Conservation (phyloP, 1,140 invertebrate genomes). For the Drosophila mauritiana region DNA sequence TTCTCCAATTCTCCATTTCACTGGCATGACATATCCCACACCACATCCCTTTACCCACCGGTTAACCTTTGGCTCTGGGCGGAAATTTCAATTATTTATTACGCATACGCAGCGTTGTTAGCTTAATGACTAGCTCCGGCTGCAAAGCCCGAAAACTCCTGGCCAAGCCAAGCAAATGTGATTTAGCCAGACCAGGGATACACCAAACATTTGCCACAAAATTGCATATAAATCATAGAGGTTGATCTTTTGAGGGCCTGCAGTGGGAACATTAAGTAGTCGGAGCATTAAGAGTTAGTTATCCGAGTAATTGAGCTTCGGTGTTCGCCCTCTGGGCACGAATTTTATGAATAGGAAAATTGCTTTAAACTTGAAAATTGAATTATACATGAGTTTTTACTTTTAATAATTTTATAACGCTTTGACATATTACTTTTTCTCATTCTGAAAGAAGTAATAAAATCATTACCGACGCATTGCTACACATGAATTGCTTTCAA, state of each 20-base stretch:
- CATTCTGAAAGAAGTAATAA: too few relatives aligned
- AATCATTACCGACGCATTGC: too few relatives aligned
- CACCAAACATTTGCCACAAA: constrained; percentile 39
- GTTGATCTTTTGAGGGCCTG: constrained; percentile 24
- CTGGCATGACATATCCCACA: neutral
- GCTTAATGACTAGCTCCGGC: constrained; percentile 67
- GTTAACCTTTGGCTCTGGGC: constrained; percentile 59
- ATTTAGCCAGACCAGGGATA: constrained; percentile 28
- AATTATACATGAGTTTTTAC: neutral
- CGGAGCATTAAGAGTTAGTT: constrained; percentile 2
- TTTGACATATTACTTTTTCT: too few relatives aligned
- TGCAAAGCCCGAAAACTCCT: constrained; percentile 17
- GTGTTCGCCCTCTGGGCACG: neutral
- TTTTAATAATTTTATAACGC: neutral
- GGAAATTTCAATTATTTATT: constrained; percentile 81
- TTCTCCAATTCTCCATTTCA: constrained; percentile 24
- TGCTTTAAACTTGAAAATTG: neutral
- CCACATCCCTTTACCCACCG: constrained; percentile 6
- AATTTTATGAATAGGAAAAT: neutral
- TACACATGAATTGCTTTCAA: too few relatives aligned
- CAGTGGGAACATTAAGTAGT: constrained; percentile 23
- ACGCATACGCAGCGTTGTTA: constrained; percentile 71
- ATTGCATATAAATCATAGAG: constrained; percentile 39
- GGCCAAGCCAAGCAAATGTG: constrained; percentile 36
- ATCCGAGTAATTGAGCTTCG: constrained; percentile 8